Evolutionary conservation across 2,113 vertebrate genomes (phyloP).

Genomic region (Hipposideros armiger): DNA sequence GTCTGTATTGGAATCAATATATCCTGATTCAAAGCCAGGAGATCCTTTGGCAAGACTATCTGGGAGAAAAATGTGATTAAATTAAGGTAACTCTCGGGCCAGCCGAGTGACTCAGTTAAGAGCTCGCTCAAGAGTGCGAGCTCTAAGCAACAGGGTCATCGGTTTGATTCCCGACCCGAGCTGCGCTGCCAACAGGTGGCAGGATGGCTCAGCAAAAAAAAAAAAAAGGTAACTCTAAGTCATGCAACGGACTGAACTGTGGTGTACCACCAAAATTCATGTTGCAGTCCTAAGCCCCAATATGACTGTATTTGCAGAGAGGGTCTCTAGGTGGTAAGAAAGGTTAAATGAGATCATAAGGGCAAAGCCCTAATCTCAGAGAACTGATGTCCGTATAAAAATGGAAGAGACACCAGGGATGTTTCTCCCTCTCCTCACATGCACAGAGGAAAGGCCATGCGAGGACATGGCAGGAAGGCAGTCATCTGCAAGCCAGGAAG

Average conservation of each 20-base stretch:
- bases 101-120: too few species aligned
- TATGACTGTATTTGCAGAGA: neutral
- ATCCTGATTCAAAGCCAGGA: conserved; percentile 21
- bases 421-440: neutral
- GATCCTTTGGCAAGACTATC: neutral
- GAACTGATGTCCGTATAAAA: neutral
- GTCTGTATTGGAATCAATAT: neutral
- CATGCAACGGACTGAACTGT: neutral
- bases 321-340: neutral
- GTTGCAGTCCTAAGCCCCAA: neutral
- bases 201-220: too few species aligned
- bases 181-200: too few species aligned
- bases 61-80: conserved; percentile 31
- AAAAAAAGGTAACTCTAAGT: conserved; percentile 12
- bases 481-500: neutral
- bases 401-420: neutral
- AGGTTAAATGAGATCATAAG: neutral
- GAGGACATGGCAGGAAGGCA: neutral
- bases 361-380: neutral
- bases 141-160: too few species aligned
- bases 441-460: neutral
- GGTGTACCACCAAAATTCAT: neutral
- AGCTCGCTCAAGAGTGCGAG: too few species aligned
- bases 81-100: neutral
- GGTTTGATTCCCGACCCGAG: too few species aligned